phyloP scores from a whole-genome alignment of 2,797 vertebrate genomes.

The Falco biarmicus region DNA sequence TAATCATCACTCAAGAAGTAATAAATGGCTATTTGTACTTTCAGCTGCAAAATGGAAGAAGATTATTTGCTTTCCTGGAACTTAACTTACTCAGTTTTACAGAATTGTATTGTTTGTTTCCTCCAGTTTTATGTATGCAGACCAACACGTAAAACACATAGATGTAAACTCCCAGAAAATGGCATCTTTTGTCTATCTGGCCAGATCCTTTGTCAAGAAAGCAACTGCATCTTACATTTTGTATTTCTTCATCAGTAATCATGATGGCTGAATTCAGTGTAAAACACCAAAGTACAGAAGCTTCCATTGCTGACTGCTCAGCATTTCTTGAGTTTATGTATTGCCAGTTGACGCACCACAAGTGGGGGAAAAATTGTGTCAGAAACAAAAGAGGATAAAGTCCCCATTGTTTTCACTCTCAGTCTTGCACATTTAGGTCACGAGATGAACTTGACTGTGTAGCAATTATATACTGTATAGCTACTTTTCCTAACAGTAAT shows the following conservation, averaged over 20 bases:
- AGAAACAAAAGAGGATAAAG: neutral
- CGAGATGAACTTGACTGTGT: neutral
- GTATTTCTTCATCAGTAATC: neutral
- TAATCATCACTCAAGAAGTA: neutral
- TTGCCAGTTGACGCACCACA: neutral
- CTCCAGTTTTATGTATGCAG: neutral
- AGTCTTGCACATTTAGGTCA: neutral
- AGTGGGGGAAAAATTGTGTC: neutral
- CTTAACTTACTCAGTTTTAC: neutral
- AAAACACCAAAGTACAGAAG: neutral
- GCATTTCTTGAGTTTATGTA: neutral
- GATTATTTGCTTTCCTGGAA: neutral
- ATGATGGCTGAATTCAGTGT: neutral
- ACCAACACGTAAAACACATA: neutral
- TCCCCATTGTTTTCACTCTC: neutral
- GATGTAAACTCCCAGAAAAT: neutral
- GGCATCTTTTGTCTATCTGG: neutral
- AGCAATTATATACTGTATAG: neutral
- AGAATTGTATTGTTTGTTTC: neutral
- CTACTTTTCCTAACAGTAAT: neutral
- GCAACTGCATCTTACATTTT: neutral
- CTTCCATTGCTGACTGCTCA: neutral
- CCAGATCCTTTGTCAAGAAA: neutral
- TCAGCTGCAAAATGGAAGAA: neutral
- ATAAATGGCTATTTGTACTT: neutral